phyloP scores from a whole-genome alignment of 2,113 vertebrate genomes.

The Trinectes maculatus region DNA sequence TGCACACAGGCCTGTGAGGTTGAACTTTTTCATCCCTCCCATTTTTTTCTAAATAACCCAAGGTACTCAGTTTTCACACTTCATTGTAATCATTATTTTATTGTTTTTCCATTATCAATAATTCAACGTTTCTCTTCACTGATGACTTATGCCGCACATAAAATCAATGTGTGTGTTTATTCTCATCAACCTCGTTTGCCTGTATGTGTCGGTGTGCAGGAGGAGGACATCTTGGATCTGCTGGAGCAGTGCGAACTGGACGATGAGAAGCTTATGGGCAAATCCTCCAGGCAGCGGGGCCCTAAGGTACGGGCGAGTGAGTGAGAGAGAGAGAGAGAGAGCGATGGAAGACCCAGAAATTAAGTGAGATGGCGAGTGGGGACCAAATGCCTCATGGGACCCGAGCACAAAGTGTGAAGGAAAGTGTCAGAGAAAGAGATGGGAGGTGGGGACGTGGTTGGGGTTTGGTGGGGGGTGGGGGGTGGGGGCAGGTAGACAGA shows the following conservation, averaged over 20 bases:
- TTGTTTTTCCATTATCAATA: background rate
- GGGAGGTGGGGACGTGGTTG: too few species aligned
- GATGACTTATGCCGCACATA: background rate
- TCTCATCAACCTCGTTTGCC: slow-evolving; percentile 20
- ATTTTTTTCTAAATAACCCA: background rate
- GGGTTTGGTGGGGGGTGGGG: too few species aligned
- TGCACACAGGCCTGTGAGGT: slow-evolving; percentile 32
- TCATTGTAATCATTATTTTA: slow-evolving; percentile 17
- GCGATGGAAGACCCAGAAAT: background rate
- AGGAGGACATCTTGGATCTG: slow-evolving; percentile 97
- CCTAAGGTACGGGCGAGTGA: slow-evolving; percentile 77
- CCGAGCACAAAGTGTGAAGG: slow-evolving; percentile 45
- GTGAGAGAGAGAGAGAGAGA: slow-evolving; percentile 11
- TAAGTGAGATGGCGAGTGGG: slow-evolving; percentile 24
- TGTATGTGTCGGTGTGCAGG: slow-evolving; percentile 77
- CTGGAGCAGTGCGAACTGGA: slow-evolving; percentile 97
- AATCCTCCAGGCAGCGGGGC: slow-evolving; percentile 87
- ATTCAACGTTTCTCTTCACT: background rate
- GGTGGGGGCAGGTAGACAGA: slow-evolving; percentile 48
- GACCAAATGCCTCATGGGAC: slow-evolving; percentile 60
- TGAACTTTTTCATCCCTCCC: slow-evolving; percentile 31
- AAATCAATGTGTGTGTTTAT: slow-evolving; percentile 8
- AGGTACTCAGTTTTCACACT: slow-evolving; percentile 15
- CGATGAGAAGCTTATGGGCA: slow-evolving; percentile 96
- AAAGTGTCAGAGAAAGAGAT: slow-evolving; percentile 43